Percentiles rank a stretch among this genome's conserved stretches.
Evolutionary conservation across 2,888 invertebrate genomes (phyloP).

Genomic region (Oscheius onirici): DNA sequence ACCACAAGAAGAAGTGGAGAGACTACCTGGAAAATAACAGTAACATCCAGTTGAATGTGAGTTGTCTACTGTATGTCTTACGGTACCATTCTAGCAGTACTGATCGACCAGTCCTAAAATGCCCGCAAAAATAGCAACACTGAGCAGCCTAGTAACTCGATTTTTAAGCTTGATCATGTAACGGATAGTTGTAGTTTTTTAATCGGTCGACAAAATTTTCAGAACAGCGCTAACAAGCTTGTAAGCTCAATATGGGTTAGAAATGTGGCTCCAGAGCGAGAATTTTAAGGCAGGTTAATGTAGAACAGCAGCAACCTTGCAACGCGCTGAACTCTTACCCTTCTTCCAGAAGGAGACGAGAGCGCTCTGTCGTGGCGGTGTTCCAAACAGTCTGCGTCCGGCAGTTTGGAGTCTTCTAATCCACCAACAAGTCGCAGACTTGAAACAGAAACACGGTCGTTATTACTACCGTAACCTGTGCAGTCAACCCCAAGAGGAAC

Average conservation of each 20-base stretch:
- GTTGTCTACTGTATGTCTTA: not conserved
- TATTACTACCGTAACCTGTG: slow-evolving; percentile 75
- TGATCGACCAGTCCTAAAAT: too few species aligned
- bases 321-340: too few species aligned
- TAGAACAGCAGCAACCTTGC: too few species aligned
- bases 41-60: slow-evolving; percentile 6
- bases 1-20: slow-evolving; percentile 73
- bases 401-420: slow-evolving; percentile 74
- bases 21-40: slow-evolving; percentile 69
- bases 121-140: too few species aligned
- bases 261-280: too few species aligned
- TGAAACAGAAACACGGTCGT: slow-evolving; percentile 73
- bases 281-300: too few species aligned
- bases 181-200: too few species aligned
- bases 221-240: too few species aligned
- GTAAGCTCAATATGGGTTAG: too few species aligned
- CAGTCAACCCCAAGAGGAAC: slow-evolving; percentile 71
- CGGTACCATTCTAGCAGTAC: too few species aligned
- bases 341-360: slow-evolving; percentile 74
- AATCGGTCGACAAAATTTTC: slow-evolving; percentile 48
- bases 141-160: too few species aligned
- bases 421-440: slow-evolving; percentile 71
- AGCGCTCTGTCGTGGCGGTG: slow-evolving; percentile 73
- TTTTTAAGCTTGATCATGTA: too few species aligned
- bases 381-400: slow-evolving; percentile 73